Conservation (phyloP, 2,797 vertebrate species). For the Alcedo atthis region DNA sequence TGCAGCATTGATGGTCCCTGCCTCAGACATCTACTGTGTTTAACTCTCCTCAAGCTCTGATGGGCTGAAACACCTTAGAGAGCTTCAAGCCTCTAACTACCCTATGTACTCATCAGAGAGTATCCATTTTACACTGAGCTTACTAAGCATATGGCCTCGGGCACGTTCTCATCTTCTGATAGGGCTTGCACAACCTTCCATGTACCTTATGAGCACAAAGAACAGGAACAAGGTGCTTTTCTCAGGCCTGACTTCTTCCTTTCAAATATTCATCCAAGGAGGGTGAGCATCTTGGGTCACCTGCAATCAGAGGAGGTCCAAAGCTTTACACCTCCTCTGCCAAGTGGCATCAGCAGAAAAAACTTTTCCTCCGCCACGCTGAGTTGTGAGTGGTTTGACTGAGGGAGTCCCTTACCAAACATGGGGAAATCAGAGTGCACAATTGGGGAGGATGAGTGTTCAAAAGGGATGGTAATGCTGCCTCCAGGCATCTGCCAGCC, state of each 20-base stretch:
- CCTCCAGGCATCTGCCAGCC: background rate
- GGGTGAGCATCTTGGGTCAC: rapidly evolving
- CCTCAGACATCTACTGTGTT: background rate
- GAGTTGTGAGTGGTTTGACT: background rate
- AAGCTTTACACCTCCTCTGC: background rate
- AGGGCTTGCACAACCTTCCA: slow-evolving; percentile 19
- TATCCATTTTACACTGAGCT: background rate
- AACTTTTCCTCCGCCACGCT: background rate
- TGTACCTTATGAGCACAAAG: background rate
- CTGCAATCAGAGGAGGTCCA: background rate
- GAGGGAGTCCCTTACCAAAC: background rate
- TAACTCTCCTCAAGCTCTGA: background rate
- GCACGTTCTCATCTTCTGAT: slow-evolving; percentile 48
- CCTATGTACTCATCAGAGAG: background rate
- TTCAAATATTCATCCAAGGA: background rate
- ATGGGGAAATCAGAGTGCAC: background rate
- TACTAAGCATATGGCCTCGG: background rate
- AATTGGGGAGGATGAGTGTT: background rate
- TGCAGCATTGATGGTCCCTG: background rate
- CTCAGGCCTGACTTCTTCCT: slow-evolving; percentile 32
- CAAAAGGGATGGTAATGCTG: background rate
- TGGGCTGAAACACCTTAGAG: background rate
- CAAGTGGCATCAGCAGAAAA: background rate
- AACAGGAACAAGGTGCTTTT: slow-evolving; percentile 19
- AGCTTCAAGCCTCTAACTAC: background rate